Base-by-base conservation (phyloP, 2,888 invertebrate species). In the Trissolcus japonicus region DNA sequence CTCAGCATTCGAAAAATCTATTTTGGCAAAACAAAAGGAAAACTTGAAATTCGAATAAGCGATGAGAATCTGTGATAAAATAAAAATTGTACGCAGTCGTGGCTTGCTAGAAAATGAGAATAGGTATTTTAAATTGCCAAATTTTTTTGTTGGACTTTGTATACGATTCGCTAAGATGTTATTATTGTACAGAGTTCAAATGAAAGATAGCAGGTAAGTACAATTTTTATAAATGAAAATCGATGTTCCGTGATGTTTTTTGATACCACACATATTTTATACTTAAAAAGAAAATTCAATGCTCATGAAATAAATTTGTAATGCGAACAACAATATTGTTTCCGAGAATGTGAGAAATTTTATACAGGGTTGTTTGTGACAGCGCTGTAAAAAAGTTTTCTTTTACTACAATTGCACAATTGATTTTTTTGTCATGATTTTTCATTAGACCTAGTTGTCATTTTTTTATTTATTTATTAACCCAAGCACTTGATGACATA, bases 141-240 rank as follows among this genome's bases (percentile, higher is more conserved):
- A 43, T 43, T 43, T 25, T 4, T 4, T 25, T 25, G 25, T 25
- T 25, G 25, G 25, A 25, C 25, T 25, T 25, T 25, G 25, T 25
- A 25, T 25, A 25, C 25, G 25, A 25, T 25, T 6, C 6, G 4
- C 25, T 6, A 25, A 25, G 4, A 25, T 25, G 1, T 19, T 25
- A 6, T 25, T 25, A 14, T 43, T 43, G 43, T n/a, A n/a, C 11
- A 43, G 11, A 54, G 16, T 46, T 43, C n/a, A 46, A 14, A 13
- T 41, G 25, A 17, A 13, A 40, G 40, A 40, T 48, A n/a, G 40
- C 46, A 48, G 55, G 25, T 43, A 40, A 65, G 56, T 19, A 40
- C 40, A 40, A 65, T 65, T 65, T 65, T 65, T 48, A 56, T 65
- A 62, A 54, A 21, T 40, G n/a, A 56, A 41, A 7, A 17, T 35